Evolutionary conservation across 2,797 vertebrate genomes (phyloP), one percentile per base, ranked within the genome.

Genomic region (Ctenopoma kingsleyae): DNA sequence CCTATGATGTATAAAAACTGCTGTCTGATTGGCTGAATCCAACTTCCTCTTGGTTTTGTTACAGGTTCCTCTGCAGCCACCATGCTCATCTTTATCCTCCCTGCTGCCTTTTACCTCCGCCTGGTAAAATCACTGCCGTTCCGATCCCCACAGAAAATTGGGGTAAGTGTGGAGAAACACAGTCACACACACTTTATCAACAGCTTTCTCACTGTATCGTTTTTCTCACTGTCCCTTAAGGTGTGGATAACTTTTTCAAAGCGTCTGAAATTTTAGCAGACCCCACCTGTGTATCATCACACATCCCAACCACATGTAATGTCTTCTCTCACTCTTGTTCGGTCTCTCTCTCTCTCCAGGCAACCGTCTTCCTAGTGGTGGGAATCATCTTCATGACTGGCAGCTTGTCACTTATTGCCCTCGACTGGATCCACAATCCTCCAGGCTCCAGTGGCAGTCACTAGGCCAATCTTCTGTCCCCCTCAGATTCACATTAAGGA

Each of bases 11-110:
- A n/a, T 17, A 38, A 49, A 19, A 17, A 10, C 19, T 60, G 4
- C 2, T 51, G 12, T 54, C 30, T 41, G 50, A 61, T 36, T 23
- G 23, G 20, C 25, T 67, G 11, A 80, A 51, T 43, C 16, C 3
- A 3, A 25, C 30, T 16, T 32, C 8, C 12, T 3, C 10, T 40
- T 16, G 12, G 2, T 67, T 23, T 43, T 13, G 16, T 67, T 61
- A 17, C 83, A 99, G 98, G 98, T 16, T 95, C 97, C 2, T 99
- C 98, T 77, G 97, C 98, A 0, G 98, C 98, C 65, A 99, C 97
- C 0, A 94, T 98, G 96, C 88, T 99, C 76, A 99, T 99, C 91
- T 99, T 99, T 71, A 98, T 99, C 81, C 95, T 99, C 3, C 98
- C 98, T 0, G 94, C 96, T 52, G 96, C 95, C 16, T 99, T 99